Conservation (phyloP, 2,113 vertebrate species). For the Elachura formosa region DNA sequence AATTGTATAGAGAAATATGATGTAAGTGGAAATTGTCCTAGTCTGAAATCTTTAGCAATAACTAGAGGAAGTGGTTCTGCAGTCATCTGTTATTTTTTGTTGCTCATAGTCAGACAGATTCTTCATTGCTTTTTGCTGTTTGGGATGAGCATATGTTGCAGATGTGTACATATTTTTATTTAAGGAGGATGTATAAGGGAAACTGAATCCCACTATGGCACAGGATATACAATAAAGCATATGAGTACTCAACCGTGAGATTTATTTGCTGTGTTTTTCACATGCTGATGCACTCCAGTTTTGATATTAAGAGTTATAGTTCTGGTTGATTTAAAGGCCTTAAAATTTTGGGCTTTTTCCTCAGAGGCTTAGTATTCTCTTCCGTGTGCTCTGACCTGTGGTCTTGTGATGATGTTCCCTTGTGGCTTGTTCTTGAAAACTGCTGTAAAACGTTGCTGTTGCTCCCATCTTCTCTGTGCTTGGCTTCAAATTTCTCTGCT, state of each 20-base stretch:
- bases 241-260: rapidly evolving
- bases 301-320: neutral
- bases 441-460: neutral
- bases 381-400: neutral
- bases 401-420: neutral
- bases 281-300: neutral
- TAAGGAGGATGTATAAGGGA: neutral
- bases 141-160: neutral
- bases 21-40: neutral
- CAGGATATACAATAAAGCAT: neutral
- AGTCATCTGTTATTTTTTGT: neutral
- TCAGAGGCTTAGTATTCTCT: neutral
- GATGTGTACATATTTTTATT: neutral
- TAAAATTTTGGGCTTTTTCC: neutral
- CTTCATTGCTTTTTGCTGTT: neutral
- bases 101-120: neutral
- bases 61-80: neutral
- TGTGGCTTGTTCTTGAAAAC: neutral
- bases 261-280: neutral
- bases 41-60: neutral
- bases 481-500: neutral
- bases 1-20: neutral
- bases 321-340: neutral
- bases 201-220: neutral
- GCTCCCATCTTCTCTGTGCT: neutral